Conservation (phyloP, 1,140 invertebrate genomes). For the Littorina saxatilis region DNA sequence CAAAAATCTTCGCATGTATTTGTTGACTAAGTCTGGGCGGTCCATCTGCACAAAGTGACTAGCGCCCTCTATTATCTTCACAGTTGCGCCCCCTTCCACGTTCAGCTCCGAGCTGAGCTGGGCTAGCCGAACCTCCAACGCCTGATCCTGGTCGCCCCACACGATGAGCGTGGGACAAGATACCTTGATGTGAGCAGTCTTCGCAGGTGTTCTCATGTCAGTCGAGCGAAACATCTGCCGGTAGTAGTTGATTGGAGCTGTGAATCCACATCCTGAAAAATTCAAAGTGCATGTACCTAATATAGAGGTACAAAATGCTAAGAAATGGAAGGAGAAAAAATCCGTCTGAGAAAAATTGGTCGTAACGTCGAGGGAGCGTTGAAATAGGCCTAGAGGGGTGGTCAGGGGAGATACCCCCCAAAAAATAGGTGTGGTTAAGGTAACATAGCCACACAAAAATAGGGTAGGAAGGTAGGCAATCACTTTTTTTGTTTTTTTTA, state of each 20-base stretch:
- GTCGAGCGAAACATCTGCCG: constrained; percentile 54
- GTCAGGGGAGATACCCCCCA: no score
- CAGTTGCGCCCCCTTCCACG: constrained; percentile 77
- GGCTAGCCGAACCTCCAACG: constrained; percentile 80
- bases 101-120: constrained; percentile 81
- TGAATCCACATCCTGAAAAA: constrained; percentile 84
- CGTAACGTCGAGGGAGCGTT: no score
- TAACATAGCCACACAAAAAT: no score
- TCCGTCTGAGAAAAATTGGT: no score
- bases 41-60: constrained; percentile 89
- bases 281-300: no score
- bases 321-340: no score
- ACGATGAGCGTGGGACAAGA: constrained; percentile 80
- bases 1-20: constrained; percentile 82
- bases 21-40: constrained; percentile 82
- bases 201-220: neutral
- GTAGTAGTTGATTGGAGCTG: constrained; percentile 88
- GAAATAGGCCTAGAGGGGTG: no score
- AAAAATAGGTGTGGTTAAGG: no score
- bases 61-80: constrained; percentile 81
- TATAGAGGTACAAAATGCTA: no score
- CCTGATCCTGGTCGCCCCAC: constrained; percentile 83
- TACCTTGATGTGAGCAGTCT: constrained; percentile 46
- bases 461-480: no score
- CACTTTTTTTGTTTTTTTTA: no score